Percentiles rank a stretch among this genome's conserved stretches.
These are phyloP conservation scores for Lutraria rhynchaena DNA, from an alignment of 1,140 invertebrate species.

Conservation along the genomic window DNA sequence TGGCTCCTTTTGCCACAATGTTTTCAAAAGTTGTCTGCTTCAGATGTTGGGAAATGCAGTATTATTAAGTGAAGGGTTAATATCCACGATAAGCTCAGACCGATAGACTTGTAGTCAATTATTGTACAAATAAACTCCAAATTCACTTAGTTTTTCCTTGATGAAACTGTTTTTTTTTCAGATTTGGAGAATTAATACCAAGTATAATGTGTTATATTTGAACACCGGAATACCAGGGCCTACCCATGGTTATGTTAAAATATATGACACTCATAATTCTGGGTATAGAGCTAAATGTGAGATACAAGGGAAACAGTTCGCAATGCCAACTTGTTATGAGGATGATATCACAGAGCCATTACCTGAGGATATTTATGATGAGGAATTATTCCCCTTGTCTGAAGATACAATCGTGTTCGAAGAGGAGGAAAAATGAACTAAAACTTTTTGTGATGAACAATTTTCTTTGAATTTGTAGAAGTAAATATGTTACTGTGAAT, in stretches of 20 bases:
- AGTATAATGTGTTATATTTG: constrained; percentile 96
- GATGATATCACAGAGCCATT: constrained; percentile 78
- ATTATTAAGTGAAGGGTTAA: too few relatives aligned
- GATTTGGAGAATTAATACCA: constrained; percentile 95
- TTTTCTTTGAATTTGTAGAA: too few relatives aligned
- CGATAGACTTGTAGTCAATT: too few relatives aligned
- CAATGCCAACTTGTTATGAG: constrained; percentile 91
- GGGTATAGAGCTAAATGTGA: constrained; percentile 61
- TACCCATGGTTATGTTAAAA: constrained; percentile 89
- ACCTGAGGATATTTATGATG: constrained; percentile 88
- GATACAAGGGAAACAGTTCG: constrained; percentile 83
- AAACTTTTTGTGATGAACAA: too few relatives aligned
- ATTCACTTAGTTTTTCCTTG: too few relatives aligned
- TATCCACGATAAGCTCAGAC: too few relatives aligned
- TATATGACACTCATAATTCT: constrained; percentile 92
- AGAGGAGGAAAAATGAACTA: constrained; percentile 83
- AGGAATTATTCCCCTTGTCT: constrained; percentile 88
- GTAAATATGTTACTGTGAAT: too few relatives aligned
- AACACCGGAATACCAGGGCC: constrained; percentile 91
- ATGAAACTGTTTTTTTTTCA: constrained; percentile 79
- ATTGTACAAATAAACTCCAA: too few relatives aligned
- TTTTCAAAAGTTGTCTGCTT: too few relatives aligned
- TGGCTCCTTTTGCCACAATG: too few relatives aligned
- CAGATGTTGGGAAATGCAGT: too few relatives aligned
- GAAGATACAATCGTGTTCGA: constrained; percentile 87